Evolutionary conservation across 2,797 vertebrate genomes (phyloP), one percentile per base, ranked within the genome.

Genomic region (Schizopygopsis malacanthus): DNA sequence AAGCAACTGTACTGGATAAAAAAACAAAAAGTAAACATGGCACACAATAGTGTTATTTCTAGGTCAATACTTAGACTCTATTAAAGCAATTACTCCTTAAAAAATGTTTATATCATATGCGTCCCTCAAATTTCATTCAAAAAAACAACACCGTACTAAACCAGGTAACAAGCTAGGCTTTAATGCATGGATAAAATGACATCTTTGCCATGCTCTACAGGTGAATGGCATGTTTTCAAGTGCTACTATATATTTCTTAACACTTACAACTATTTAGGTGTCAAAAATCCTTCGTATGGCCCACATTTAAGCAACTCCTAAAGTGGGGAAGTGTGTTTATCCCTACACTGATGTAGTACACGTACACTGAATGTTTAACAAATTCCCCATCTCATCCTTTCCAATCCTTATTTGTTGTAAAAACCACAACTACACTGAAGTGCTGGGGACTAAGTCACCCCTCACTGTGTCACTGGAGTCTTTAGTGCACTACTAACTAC

Each of bases 351-450:
- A 54, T 54, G 39, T 18, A 67, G n/a, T 61, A 61, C 59, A 63
- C 13, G n/a, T 13, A 16, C 12, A 16, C 41, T 76, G n/a, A 33
- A 78, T 65, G 41, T 28, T 81, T 8, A 41, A 82, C 18, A 75
- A 61, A 80, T 39, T 47, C 13, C 33, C 13, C 33, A 33, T 63
- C 73, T 28, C 54, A 13, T 75, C 4, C 45, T 25, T 37, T 61
- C 18, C 37, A 16, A 81, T 39, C 73, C 47, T 72, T 61, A 37
- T 50, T n/a, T 79, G 65, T 79, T 71, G 52, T 33, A 72, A 85
- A 63, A 85, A 78, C 20, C 56, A 80, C 77, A 85, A 85, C 78
- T 80, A 73, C 70, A 75, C 54, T 83, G 69, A 78, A 59, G 28
- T 54, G 59, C 71, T 75, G n/a, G 37, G 41, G 28, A n/a, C 22